phyloP scores from a whole-genome alignment of 2,113 vertebrate genomes.

The Gopherus flavomarginatus region DNA sequence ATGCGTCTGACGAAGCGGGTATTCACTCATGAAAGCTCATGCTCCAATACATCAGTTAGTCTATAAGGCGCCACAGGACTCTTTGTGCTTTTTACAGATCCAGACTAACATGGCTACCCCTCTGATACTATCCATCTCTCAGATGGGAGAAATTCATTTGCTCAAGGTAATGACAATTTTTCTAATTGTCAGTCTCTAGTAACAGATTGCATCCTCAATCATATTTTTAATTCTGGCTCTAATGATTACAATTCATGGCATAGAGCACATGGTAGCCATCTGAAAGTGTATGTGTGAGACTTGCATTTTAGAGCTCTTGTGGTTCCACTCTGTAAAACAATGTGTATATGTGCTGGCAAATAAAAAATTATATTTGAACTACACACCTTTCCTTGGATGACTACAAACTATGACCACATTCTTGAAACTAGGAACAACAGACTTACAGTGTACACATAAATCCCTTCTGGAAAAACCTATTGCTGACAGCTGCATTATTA shows the following conservation, averaged over 20 bases:
- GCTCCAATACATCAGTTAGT: too few species aligned
- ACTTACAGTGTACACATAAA: not conserved
- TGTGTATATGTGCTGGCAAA: constrained; percentile 25
- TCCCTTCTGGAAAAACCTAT: constrained; percentile 53
- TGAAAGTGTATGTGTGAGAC: constrained; percentile 33
- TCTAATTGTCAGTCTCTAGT: not conserved
- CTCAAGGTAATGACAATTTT: accelerated
- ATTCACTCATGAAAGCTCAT: too few species aligned
- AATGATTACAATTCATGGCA: constrained; percentile 18
- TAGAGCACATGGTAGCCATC: constrained; percentile 32
- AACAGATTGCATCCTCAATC: not conserved
- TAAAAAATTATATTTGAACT: constrained; percentile 42
- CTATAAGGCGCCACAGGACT: too few species aligned
- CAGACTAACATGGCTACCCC: too few species aligned
- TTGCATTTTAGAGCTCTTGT: constrained; percentile 22
- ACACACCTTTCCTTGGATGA: constrained; percentile 49
- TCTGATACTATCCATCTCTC: not conserved
- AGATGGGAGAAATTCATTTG: constrained; percentile 20
- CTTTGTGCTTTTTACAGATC: too few species aligned
- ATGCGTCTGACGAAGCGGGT: too few species aligned
- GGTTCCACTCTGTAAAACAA: constrained; percentile 25
- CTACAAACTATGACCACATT: constrained; percentile 5
- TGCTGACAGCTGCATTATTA: constrained; percentile 68
- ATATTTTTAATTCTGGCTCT: not conserved
- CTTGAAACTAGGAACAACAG: constrained; percentile 50